Conservation (phyloP, 1,140 invertebrate species). For the Drosophila bocki region DNA sequence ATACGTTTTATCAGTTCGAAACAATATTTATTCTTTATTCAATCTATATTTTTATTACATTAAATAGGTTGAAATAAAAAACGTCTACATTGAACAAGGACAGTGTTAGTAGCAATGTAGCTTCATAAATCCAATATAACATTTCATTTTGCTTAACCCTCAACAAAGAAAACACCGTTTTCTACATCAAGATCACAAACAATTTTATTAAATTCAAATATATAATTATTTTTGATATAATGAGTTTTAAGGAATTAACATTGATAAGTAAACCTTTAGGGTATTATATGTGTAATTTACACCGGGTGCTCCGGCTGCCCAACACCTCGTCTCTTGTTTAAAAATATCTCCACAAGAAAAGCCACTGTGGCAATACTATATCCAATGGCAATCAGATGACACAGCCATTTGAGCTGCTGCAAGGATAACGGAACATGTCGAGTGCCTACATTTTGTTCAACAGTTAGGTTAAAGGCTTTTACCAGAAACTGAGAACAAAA, state of each 20-base stretch:
- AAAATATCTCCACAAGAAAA: not conserved
- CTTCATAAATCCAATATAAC: too few relatives aligned
- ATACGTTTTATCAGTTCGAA: too few relatives aligned
- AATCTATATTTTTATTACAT: too few relatives aligned
- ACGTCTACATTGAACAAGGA: too few relatives aligned
- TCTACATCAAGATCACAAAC: not conserved
- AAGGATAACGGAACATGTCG: conserved; percentile 5
- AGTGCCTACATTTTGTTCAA: not conserved
- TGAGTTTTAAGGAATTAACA: not conserved
- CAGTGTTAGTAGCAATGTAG: too few relatives aligned
- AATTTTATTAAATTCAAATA: not conserved
- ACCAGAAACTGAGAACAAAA: fast-evolving
- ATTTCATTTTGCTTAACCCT: too few relatives aligned
- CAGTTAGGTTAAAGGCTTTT: not conserved
- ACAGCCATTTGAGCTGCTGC: conserved; percentile 11
- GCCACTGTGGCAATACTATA: not conserved
- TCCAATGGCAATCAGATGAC: not conserved
- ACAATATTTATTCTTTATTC: too few relatives aligned
- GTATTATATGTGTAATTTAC: not conserved
- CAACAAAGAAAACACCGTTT: too few relatives aligned
- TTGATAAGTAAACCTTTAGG: not conserved
- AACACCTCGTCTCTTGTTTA: not conserved
- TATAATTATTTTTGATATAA: not conserved
- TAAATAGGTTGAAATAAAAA: too few relatives aligned
- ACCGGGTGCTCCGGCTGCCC: not conserved